phyloP scores from a whole-genome alignment of 2,113 vertebrate species.

The Aphelocoma coerulescens region DNA sequence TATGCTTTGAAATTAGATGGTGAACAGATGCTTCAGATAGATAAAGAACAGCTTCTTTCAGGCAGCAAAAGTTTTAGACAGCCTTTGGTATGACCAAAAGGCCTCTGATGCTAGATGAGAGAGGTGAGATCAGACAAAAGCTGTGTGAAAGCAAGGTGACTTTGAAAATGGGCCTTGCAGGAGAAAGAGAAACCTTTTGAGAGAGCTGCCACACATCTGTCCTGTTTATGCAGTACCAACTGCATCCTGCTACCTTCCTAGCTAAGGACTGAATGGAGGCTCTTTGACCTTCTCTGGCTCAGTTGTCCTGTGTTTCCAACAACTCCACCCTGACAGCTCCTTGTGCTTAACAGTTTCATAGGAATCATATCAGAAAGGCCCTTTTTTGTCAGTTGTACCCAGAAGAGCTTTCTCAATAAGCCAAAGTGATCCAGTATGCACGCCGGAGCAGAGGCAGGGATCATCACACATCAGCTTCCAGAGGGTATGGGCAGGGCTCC shows the following conservation, averaged over 20 bases:
- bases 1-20: constrained; percentile 39
- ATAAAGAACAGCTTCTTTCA: constrained; percentile 9
- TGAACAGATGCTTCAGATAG: constrained; percentile 44
- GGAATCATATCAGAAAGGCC: neutral
- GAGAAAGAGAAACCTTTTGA: neutral
- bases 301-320: neutral
- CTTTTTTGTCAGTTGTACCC: neutral
- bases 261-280: neutral
- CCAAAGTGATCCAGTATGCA: neutral
- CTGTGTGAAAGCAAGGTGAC: neutral
- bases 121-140: constrained; percentile 26
- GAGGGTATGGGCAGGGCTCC: neutral
- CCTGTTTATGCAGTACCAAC: neutral
- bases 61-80: constrained; percentile 7
- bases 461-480: neutral
- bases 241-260: neutral
- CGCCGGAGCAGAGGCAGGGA: neutral
- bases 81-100: constrained; percentile 9
- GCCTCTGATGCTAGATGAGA: constrained; percentile 31
- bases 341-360: neutral
- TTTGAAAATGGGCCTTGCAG: constrained; percentile 6
- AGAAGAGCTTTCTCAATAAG: neutral
- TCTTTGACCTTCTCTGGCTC: neutral
- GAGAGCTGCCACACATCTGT: neutral
- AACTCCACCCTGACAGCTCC: neutral